Evolutionary conservation across 2,888 invertebrate genomes (phyloP).

Genomic region (Apantesis nais): DNA sequence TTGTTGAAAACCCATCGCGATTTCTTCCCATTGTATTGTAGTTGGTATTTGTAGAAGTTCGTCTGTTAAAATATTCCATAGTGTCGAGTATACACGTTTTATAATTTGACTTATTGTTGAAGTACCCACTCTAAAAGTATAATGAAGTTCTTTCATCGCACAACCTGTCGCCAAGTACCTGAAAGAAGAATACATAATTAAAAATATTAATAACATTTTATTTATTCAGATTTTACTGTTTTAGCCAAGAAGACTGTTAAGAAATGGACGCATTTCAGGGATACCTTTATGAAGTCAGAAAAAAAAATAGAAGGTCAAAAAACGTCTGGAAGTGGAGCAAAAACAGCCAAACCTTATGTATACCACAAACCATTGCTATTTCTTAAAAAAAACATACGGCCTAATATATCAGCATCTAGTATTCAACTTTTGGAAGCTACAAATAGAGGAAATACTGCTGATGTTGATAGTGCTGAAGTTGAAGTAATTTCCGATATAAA

Average conservation of each 20-base stretch:
- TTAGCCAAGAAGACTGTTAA: conserved; percentile 4
- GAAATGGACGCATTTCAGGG: neutral
- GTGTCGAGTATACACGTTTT: neutral
- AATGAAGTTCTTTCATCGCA: neutral
- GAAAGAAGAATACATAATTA: conserved; percentile 6
- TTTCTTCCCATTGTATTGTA: neutral
- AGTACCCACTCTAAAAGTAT: neutral
- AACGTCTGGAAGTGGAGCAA: conserved; percentile 1
- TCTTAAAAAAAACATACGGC: neutral
- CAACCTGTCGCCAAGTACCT: conserved; percentile 10
- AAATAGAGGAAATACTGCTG: conserved; percentile 11
- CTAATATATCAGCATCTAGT: conserved; percentile 5
- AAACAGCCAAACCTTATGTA: neutral
- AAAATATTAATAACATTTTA: conserved; percentile 5
- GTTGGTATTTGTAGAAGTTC: conserved; percentile 1
- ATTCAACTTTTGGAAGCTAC: conserved; percentile 9
- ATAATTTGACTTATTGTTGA: neutral
- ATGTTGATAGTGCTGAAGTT: conserved; percentile 8
- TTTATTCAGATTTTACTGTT: conserved; percentile 4
- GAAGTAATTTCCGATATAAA: conserved; percentile 1
- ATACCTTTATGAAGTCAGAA: conserved; percentile 3
- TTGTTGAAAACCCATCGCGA: neutral
- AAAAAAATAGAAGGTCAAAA: conserved; percentile 3
- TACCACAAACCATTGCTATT: too few relatives aligned
- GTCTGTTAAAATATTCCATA: conserved; percentile 1